Evolutionary conservation across 2,113 vertebrate species (phyloP).

Genomic region (Scatophagus argus): DNA sequence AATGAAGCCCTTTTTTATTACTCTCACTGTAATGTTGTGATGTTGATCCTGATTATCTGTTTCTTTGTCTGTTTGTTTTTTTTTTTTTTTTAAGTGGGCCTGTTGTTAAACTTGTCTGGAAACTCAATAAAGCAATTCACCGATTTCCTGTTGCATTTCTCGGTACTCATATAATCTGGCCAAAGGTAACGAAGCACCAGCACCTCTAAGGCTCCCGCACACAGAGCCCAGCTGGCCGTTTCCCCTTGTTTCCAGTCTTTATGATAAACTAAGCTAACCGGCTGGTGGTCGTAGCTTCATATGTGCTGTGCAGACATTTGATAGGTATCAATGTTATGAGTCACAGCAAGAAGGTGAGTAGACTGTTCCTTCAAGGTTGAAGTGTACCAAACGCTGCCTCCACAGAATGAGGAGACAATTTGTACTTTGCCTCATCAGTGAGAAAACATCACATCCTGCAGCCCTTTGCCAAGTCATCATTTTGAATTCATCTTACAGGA

Average conservation of each 20-base stretch:
- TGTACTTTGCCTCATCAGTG: no score
- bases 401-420: no score
- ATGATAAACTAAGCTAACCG: not conserved
- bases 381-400: no score
- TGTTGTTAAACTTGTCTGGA: slow-evolving; percentile 81
- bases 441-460: no score
- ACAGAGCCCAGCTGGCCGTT: not conserved
- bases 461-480: no score
- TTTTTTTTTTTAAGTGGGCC: slow-evolving; percentile 79
- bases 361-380: no score
- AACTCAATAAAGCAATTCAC: slow-evolving; percentile 84
- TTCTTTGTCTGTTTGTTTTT: slow-evolving; percentile 53
- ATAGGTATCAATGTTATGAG: no score
- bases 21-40: slow-evolving; percentile 74
- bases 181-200: not conserved
- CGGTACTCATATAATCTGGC: not conserved
- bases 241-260: not conserved
- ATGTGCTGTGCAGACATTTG: no score
- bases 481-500: not conserved
- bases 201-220: no score
- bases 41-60: slow-evolving; percentile 66
- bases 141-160: slow-evolving; percentile 23
- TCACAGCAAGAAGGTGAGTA: no score
- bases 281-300: not conserved
- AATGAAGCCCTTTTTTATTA: slow-evolving; percentile 66